phyloP scores from a whole-genome alignment of 2,113 vertebrate genomes.

The Scomber colias region DNA sequence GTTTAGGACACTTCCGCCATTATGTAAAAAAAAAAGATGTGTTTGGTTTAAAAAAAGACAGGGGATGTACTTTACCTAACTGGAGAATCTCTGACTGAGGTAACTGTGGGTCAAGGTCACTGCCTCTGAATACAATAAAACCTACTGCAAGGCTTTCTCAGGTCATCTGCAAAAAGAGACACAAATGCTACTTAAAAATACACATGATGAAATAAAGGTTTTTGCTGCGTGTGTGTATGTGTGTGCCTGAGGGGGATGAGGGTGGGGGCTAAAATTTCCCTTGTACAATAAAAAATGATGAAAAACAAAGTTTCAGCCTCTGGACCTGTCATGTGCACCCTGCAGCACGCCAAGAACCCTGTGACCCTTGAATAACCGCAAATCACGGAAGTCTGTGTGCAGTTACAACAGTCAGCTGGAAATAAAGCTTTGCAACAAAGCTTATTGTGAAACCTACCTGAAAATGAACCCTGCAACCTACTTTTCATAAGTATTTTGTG shows the following conservation, averaged over 20 bases:
- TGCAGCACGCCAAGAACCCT: conserved; percentile 24
- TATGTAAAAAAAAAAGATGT: neutral
- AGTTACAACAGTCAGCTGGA: conserved; percentile 11
- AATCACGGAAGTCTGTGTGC: neutral
- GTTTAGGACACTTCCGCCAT: neutral
- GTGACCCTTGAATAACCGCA: conserved; percentile 15
- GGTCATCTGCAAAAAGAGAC: neutral
- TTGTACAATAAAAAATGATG: conserved; percentile 5
- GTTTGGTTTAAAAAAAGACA: neutral
- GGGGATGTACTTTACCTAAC: neutral
- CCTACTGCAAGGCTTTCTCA: neutral
- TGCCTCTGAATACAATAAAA: neutral
- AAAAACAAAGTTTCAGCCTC: conserved; percentile 24
- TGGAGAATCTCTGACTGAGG: neutral
- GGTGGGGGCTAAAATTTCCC: conserved; percentile 2
- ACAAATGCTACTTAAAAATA: neutral
- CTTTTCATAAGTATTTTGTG: neutral
- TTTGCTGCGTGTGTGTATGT: no score
- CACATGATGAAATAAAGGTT: no score
- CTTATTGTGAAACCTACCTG: neutral
- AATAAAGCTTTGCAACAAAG: conserved; percentile 18
- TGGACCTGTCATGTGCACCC: conserved; percentile 15
- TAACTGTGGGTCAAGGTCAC: neutral
- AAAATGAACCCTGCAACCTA: neutral
- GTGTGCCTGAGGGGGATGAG: no score